Evolutionary conservation across 1,140 invertebrate genomes (phyloP).

Genomic region (Drosophila neocordata): DNA sequence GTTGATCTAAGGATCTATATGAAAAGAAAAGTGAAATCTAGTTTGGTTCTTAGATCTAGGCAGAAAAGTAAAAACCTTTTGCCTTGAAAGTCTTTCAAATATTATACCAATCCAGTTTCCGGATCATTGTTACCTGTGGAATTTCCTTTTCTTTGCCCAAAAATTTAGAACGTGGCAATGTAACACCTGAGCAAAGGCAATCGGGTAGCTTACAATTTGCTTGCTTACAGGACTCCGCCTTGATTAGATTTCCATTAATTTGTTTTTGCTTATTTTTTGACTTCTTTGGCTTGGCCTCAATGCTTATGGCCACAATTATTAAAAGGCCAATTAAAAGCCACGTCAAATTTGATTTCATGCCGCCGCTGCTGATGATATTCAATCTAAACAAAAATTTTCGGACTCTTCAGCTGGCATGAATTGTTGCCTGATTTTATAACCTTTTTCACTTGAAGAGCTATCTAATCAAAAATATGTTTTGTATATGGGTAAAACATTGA

Average conservation of each 20-base stretch:
- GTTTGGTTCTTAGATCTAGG: no score
- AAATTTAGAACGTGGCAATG: constrained; percentile 70
- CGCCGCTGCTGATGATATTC: constrained; percentile 9
- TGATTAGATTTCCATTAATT: constrained; percentile 14
- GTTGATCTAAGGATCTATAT: no score
- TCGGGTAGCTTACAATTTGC: constrained; percentile 83
- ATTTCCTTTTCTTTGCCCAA: constrained; percentile 73
- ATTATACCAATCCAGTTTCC: no score
- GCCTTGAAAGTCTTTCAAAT: no score
- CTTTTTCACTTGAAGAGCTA: constrained; percentile 27
- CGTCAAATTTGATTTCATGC: constrained; percentile 52
- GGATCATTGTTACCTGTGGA: constrained; percentile 81
- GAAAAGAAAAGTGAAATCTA: no score
- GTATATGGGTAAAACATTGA: constrained; percentile 25
- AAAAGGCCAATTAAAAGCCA: constrained; percentile 51
- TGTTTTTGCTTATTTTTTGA: constrained; percentile 38
- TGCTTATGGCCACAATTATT: constrained; percentile 21
- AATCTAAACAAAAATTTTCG: constrained; percentile 1
- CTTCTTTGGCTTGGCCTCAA: constrained; percentile 56
- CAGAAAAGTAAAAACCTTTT: no score
- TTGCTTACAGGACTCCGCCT: constrained; percentile 51
- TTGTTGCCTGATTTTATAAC: constrained; percentile 54
- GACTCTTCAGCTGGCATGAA: neutral
- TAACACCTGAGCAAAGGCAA: constrained; percentile 83
- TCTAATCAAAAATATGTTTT: constrained; percentile 62